Base-by-base conservation (phyloP, 2,113 vertebrate species). In the Piaya cayana region DNA sequence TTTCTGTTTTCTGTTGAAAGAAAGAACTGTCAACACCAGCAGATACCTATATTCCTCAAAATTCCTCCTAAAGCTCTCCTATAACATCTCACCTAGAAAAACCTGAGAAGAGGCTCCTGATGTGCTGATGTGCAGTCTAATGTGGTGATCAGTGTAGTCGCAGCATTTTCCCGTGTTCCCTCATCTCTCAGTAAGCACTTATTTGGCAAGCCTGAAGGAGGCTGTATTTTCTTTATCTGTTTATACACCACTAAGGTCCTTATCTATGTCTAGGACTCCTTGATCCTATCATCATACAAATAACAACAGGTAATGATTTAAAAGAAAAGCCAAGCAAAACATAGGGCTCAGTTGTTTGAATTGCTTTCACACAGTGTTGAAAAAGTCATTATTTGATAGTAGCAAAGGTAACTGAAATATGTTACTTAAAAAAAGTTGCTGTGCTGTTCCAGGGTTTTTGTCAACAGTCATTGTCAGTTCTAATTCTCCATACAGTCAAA, bases 281-380 rank as follows among this genome's bases (percentile, higher is more conserved):
- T 77, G 88, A 94, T 96, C 75, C 75, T 90, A 94, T 94, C 96
- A 80, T 55, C 85, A 86, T 45, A 93, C 59, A 94, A 92, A 95
- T 74, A 95, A 86, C 76, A 94, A 92, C 96, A 96, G 79, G 76
- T 82, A 94, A 88, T 63, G 59, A 85, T 81, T 87, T 58, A 25
- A 62, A 63, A 56, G 77, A 68, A 86, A 84, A 70, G 29, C 59
- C 84, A 91, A 96, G 63, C 22, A 74, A 82, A 87, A 16, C 42
- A 58, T 32, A 53, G 72, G 39, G 58, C 71, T 87, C 56, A 47
- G 26, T 50, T 82, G 18, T 65, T 85, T 67, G 36, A 92, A 67
- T 43, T 53, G 34, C 45, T 93, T 88, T 82, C 63, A 92, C 32
- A 11, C 19, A 16, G 34, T 27, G 47, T 55, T 82, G 82, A 77